A percentile compares a stretch with the other conserved stretches of the same genome.
Conservation (phyloP, 2,113 vertebrate species). For the Aythya baeri region DNA sequence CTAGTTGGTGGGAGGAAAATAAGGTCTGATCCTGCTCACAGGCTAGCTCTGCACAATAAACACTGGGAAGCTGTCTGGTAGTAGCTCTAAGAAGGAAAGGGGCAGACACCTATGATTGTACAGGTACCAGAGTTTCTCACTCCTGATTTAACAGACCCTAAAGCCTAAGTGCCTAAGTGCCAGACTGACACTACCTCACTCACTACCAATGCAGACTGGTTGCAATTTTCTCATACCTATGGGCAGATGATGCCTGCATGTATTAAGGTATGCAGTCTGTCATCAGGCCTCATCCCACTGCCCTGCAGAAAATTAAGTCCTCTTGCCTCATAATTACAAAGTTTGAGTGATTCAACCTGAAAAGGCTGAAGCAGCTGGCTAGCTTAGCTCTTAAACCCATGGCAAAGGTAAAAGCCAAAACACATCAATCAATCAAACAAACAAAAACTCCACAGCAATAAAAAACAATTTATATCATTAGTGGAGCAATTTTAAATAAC, state of each 20-base stretch:
- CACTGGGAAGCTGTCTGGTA: neutral
- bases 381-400: neutral
- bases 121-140: neutral
- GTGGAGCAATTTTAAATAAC: neutral
- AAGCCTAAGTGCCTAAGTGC: neutral
- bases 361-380: neutral
- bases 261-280: neutral
- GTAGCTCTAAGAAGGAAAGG: neutral
- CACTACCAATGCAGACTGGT: neutral
- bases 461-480: neutral
- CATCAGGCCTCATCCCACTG: neutral
- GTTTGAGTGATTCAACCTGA: neutral
- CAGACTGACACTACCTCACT: neutral
- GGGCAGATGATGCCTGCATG: neutral
- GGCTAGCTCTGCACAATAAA: neutral
- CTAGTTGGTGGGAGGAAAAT: neutral
- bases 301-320: neutral
- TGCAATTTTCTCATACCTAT: neutral
- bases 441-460: neutral
- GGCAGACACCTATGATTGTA: neutral
- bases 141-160: neutral
- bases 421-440: neutral
- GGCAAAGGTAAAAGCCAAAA: neutral
- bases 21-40: neutral
- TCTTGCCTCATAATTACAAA: neutral